Conservation (phyloP, 2,113 vertebrate genomes). For the Cranoglanis bouderius region DNA sequence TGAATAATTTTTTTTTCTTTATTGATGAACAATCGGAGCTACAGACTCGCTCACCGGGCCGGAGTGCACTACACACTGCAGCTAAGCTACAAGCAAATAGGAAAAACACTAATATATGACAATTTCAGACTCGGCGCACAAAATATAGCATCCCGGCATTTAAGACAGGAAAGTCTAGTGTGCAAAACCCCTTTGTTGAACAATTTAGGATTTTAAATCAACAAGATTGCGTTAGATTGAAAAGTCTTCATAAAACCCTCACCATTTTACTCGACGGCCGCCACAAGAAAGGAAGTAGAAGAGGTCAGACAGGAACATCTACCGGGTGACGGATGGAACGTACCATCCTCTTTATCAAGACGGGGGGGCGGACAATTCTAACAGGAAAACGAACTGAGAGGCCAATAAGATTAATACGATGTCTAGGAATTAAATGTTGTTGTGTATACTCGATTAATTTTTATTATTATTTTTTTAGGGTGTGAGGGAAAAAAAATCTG, state of each 20-base stretch:
- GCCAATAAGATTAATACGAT: not conserved
- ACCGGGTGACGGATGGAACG: constrained; percentile 55
- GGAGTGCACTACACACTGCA: not conserved
- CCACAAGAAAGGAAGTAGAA: constrained; percentile 61
- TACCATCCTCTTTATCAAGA: constrained; percentile 35
- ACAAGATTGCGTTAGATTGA: constrained; percentile 59
- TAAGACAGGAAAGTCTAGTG: fast-evolving
- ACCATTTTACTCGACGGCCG: constrained; percentile 63
- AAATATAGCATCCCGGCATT: not conserved
- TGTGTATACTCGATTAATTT: not conserved
- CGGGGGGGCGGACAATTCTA: not conserved
- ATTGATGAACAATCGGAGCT: not conserved
- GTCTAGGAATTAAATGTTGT: not conserved
- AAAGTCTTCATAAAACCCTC: not conserved
- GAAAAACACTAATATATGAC: not conserved
- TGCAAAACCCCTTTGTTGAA: not conserved
- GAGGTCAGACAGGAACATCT: constrained; percentile 36
- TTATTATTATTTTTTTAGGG: not conserved
- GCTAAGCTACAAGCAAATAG: not conserved
- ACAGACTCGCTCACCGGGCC: not conserved
- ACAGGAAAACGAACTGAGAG: not conserved
- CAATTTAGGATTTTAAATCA: not conserved
- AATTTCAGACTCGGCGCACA: not conserved
- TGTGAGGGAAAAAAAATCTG: too few species aligned
- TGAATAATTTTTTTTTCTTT: not conserved